A percentile compares a stretch with the other conserved stretches of the same genome.
These are phyloP conservation scores for Archaeoteleia sp. DNA, from an alignment of 2,888 invertebrate genomes.

Conservation along the genomic window DNA sequence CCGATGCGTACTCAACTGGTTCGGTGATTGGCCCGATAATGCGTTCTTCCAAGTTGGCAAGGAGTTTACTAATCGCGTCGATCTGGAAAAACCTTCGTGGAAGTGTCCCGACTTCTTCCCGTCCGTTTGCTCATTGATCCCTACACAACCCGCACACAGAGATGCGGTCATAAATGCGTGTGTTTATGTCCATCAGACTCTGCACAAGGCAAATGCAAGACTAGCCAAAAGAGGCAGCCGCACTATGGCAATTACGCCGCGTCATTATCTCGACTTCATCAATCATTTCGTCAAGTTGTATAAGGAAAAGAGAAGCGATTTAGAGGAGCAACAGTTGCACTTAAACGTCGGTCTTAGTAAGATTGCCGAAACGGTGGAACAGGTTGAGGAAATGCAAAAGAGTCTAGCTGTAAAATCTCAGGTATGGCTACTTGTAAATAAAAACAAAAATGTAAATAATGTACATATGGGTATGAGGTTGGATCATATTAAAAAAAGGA, in stretches of 20 bases:
- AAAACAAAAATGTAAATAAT: no score
- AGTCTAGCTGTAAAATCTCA: slow-evolving; percentile 97
- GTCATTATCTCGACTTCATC: slow-evolving; percentile 98
- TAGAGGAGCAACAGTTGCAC: slow-evolving; percentile 99
- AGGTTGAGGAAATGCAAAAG: slow-evolving; percentile 99
- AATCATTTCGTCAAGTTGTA: slow-evolving; percentile 99
- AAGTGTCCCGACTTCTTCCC: slow-evolving; percentile 93
- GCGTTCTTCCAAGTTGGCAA: slow-evolving; percentile 96
- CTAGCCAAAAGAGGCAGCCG: slow-evolving; percentile 94
- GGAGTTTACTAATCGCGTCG: slow-evolving; percentile 96
- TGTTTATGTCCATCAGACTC: slow-evolving; percentile 98
- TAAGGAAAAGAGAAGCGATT: slow-evolving; percentile 97
- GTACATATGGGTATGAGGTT: no score
- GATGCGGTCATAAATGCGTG: slow-evolving; percentile 99
- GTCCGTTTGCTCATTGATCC: slow-evolving; percentile 86
- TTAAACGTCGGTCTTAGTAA: slow-evolving; percentile 98
- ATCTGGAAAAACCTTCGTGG: slow-evolving; percentile 92
- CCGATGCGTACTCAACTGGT: slow-evolving; percentile 99
- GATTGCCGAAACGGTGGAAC: slow-evolving; percentile 99
- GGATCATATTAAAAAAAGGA: no score
- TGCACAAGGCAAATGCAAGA: slow-evolving; percentile 94
- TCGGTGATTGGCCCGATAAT: slow-evolving; percentile 99
- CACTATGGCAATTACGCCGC: slow-evolving; percentile 98
- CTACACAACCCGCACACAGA: slow-evolving; percentile 87
- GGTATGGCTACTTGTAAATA: slow-evolving; percentile 73